A percentile compares a stretch with the other conserved stretches of the same genome.
These are phyloP conservation scores for Chelon auratus DNA, from an alignment of 2,797 vertebrate genomes.

Conservation along the genomic window DNA sequence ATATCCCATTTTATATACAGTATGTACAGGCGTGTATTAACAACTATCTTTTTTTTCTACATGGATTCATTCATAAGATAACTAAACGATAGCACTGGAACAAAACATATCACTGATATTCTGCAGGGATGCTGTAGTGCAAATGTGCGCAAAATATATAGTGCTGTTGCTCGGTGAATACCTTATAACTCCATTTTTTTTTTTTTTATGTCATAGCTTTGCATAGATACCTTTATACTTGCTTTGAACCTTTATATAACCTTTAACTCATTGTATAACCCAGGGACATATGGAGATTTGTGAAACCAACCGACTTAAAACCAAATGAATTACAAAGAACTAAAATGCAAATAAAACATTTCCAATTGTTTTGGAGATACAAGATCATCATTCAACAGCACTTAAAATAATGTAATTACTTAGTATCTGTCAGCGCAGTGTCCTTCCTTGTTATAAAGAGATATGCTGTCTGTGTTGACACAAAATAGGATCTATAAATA, in stretches of 20 bases:
- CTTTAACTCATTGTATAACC: conserved; percentile 30
- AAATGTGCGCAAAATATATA: conserved; percentile 82
- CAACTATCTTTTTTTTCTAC: conserved; percentile 79
- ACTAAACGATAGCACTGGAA: conserved; percentile 78
- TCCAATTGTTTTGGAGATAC: conserved; percentile 67
- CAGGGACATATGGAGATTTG: conserved; percentile 37
- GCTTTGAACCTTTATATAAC: conserved; percentile 44
- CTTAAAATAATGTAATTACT: conserved; percentile 65
- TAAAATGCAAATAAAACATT: conserved; percentile 48
- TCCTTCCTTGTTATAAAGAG: conserved; percentile 73
- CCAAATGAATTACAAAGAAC: conserved; percentile 58
- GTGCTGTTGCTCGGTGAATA: conserved; percentile 77
- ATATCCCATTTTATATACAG: conserved; percentile 89
- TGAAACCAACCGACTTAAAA: conserved; percentile 26
- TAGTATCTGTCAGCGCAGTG: conserved; percentile 71
- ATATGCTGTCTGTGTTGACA: conserved; percentile 63
- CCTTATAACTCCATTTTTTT: conserved; percentile 72
- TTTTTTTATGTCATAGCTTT: conserved; percentile 33
- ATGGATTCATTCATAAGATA: conserved; percentile 78
- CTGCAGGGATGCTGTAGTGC: conserved; percentile 83
- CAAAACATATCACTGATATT: conserved; percentile 79
- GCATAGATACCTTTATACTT: conserved; percentile 54
- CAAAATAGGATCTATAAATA: conserved; percentile 75
- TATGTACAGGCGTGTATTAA: conserved; percentile 86
- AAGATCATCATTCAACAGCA: conserved; percentile 77